phyloP scores from a whole-genome alignment of 2,888 invertebrate genomes.

The Callyntrura guangdongensis region DNA sequence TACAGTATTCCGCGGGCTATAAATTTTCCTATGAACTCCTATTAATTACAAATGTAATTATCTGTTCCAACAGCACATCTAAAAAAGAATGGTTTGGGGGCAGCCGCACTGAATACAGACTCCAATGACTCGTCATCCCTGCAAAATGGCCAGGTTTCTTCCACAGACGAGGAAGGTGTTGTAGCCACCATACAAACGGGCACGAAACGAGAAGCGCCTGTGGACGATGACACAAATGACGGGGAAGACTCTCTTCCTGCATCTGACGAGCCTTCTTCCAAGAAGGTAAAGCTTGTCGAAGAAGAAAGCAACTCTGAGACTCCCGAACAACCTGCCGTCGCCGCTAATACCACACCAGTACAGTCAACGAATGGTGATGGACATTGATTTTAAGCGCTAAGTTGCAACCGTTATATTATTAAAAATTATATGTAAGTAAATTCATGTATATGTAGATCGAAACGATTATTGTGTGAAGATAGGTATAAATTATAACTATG shows the following conservation, averaged over 20 bases:
- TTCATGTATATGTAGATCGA: conserved; percentile 14
- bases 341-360: conserved; percentile 62
- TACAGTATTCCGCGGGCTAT: too few species aligned
- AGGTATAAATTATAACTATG: background rate
- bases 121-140: conserved; percentile 75
- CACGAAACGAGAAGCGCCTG: conserved; percentile 67
- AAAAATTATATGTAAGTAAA: conserved; percentile 36
- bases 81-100: conserved; percentile 73
- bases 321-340: conserved; percentile 56
- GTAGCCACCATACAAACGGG: conserved; percentile 35
- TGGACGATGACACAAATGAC: conserved; percentile 71
- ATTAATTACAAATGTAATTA: conserved; percentile 18
- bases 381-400: conserved; percentile 71
- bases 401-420: conserved; percentile 44
- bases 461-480: conserved; percentile 34
- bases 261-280: conserved; percentile 77
- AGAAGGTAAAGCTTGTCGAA: conserved; percentile 81
- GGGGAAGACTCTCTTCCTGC: conserved; percentile 59
- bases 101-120: conserved; percentile 68
- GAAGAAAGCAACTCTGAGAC: conserved; percentile 56
- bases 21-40: background rate
- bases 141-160: conserved; percentile 75
- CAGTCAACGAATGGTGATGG: conserved; percentile 75
- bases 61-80: conserved; percentile 61
- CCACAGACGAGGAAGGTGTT: conserved; percentile 67